Evolutionary conservation across 2,888 invertebrate species (phyloP).

Genomic region (Eilema griseolum): DNA sequence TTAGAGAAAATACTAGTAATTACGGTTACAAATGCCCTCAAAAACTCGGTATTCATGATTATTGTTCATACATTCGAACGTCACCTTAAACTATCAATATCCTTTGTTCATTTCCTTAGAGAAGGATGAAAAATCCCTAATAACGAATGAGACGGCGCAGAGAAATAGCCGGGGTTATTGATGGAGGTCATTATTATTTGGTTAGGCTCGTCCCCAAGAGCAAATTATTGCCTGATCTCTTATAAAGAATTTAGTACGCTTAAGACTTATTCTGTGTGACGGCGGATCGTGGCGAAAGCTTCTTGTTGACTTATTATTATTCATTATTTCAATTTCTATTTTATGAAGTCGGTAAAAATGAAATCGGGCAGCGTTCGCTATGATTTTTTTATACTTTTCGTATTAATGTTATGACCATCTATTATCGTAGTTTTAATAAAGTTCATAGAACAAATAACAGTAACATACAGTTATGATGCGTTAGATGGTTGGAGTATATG

Average conservation of each 20-base stretch:
- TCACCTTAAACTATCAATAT: constrained; percentile 47
- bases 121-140: constrained; percentile 61
- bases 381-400: too few species aligned
- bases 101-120: constrained; percentile 55
- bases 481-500: too few species aligned
- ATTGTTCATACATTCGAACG: constrained; percentile 20
- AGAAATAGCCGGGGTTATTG: constrained; percentile 52
- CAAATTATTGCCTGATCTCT: constrained; percentile 55
- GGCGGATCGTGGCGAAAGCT: neutral
- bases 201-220: constrained; percentile 54
- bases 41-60: neutral
- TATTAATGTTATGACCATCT: too few species aligned
- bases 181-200: constrained; percentile 65
- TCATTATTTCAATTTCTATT: neutral
- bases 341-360: too few species aligned
- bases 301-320: neutral
- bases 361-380: too few species aligned
- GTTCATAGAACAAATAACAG: neutral
- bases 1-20: too few species aligned
- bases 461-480: too few species aligned
- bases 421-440: too few species aligned
- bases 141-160: constrained; percentile 57
- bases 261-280: neutral
- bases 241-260: constrained; percentile 41
- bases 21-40: too few species aligned